phyloP scores from a whole-genome alignment of 2,797 vertebrate species.

The Pogonophryne albipinna region DNA sequence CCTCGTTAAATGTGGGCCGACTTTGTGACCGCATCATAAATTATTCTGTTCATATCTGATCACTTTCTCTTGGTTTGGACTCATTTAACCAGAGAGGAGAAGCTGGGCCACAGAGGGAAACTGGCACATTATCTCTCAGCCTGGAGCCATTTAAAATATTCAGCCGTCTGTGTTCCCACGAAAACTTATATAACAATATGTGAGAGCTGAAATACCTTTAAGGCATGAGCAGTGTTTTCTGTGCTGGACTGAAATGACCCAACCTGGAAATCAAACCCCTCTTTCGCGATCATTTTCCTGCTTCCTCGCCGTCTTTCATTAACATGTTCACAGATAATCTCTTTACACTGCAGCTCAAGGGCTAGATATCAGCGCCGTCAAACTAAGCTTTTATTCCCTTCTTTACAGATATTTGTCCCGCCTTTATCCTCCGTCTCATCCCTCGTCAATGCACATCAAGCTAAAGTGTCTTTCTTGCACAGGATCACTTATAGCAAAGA shows the following conservation, averaged over 20 bases:
- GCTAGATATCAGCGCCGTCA: constrained; percentile 47
- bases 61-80: constrained; percentile 19
- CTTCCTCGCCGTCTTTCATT: no score
- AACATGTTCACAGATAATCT: constrained; percentile 32
- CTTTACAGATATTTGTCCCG: constrained; percentile 18
- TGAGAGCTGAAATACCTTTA: constrained; percentile 26
- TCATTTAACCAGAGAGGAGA: constrained; percentile 16
- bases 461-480: no score
- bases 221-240: not conserved
- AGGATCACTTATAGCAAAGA: no score
- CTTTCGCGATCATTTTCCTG: no score
- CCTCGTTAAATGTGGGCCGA: constrained; percentile 41
- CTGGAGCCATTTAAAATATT: constrained; percentile 53
- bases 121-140: constrained; percentile 9
- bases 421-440: constrained; percentile 46
- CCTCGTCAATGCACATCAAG: no score
- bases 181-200: constrained; percentile 34
- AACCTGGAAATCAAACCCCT: not conserved
- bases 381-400: constrained; percentile 39
- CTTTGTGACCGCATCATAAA: constrained; percentile 18
- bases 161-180: constrained; percentile 27
- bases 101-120: constrained; percentile 21
- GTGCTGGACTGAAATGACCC: not conserved
- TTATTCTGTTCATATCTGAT: constrained; percentile 27
- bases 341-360: constrained; percentile 58